phyloP scores from a whole-genome alignment of 2,797 vertebrate species.

The Pelodytes ibericus region DNA sequence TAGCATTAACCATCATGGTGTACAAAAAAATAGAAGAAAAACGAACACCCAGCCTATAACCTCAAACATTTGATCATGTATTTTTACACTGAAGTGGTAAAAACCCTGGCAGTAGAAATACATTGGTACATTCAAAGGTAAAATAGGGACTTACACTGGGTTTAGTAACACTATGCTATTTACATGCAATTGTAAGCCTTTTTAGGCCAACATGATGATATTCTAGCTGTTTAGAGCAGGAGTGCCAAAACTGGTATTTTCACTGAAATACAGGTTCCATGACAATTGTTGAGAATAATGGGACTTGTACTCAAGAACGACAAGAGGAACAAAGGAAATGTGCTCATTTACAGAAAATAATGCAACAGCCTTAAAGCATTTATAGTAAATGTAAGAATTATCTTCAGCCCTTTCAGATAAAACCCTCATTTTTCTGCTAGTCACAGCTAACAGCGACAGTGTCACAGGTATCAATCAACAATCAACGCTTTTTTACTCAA shows the following conservation, averaged over 20 bases:
- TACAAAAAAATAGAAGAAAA: neutral
- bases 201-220: neutral
- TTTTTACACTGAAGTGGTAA: constrained; percentile 16
- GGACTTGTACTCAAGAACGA: neutral
- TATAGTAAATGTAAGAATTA: too few species aligned
- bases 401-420: neutral
- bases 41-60: constrained; percentile 8
- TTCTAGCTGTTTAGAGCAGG: neutral
- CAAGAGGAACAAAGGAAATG: neutral
- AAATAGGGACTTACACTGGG: neutral
- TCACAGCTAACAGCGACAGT: neutral
- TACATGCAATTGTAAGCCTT: constrained; percentile 1
- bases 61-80: constrained; percentile 19
- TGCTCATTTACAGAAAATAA: neutral
- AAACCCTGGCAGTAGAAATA: neutral
- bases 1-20: constrained; percentile 10
- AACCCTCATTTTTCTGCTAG: too few species aligned
- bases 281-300: neutral
- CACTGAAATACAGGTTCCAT: too few species aligned
- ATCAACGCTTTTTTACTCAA: neutral
- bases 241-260: neutral
- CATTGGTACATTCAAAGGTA: constrained; percentile 17
- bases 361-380: neutral
- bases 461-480: neutral
- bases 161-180: constrained; percentile 19